Conservation (phyloP, 2,888 invertebrate genomes). For the Lissonota sp. region DNA sequence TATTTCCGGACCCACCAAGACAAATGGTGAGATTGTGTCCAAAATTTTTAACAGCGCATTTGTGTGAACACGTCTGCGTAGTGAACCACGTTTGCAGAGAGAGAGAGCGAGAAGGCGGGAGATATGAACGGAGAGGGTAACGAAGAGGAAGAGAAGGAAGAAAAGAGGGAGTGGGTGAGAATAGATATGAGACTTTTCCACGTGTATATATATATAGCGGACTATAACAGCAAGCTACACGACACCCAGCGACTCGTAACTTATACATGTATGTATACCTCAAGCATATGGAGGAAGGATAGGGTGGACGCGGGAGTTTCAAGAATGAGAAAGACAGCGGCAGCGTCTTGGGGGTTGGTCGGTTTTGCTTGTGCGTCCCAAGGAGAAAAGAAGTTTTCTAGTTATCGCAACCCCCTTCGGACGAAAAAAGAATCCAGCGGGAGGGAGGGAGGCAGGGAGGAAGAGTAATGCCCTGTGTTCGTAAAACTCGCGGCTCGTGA, state of each 20-base stretch:
- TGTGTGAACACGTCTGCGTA: slow-evolving; percentile 84
- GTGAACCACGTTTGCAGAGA: slow-evolving; percentile 81
- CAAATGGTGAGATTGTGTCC: slow-evolving; percentile 92
- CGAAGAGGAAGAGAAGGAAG: slow-evolving; percentile 60
- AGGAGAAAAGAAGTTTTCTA: slow-evolving; percentile 81
- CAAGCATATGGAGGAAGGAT: slow-evolving; percentile 38
- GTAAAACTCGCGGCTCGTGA: slow-evolving; percentile 79
- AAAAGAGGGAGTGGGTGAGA: slow-evolving; percentile 51
- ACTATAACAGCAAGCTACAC: slow-evolving; percentile 57
- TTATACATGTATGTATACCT: slow-evolving; percentile 29
- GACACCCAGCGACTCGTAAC: slow-evolving; percentile 47
- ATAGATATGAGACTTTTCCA: slow-evolving; percentile 61
- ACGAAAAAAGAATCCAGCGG: slow-evolving; percentile 30
- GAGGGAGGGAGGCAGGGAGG: slow-evolving; percentile 33
- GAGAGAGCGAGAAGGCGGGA: slow-evolving; percentile 69
- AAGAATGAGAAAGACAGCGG: slow-evolving; percentile 63
- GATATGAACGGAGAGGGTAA: slow-evolving; percentile 65
- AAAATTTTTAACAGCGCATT: slow-evolving; percentile 92
- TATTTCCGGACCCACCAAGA: slow-evolving; percentile 90
- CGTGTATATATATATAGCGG: slow-evolving; percentile 41
- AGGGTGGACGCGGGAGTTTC: slow-evolving; percentile 57
- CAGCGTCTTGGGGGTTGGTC: slow-evolving; percentile 62
- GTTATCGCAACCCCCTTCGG: slow-evolving; percentile 74
- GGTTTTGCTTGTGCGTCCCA: slow-evolving; percentile 55
- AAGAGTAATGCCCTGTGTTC: slow-evolving; percentile 72